Conservation (phyloP, 1,140 invertebrate genomes). For the Lepidotrigona ventralis region DNA sequence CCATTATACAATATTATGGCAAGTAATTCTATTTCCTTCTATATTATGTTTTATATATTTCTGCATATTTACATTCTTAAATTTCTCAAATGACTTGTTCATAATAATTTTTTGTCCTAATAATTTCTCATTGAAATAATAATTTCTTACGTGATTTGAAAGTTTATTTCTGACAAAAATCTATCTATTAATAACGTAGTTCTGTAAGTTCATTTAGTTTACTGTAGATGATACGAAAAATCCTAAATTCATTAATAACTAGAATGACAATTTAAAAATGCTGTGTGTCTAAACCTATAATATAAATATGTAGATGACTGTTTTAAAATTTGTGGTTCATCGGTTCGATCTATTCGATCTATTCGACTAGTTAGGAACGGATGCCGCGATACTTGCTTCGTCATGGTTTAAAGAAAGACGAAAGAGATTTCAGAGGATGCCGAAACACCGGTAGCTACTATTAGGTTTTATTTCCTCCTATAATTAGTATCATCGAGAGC, state of each 20-base stretch:
- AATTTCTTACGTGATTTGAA: too few species aligned
- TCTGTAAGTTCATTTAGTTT: too few species aligned
- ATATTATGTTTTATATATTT: too few species aligned
- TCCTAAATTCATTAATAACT: background rate
- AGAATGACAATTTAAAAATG: background rate
- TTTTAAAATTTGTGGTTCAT: constrained; percentile 12
- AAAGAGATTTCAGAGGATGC: constrained; percentile 64
- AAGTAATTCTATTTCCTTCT: too few species aligned
- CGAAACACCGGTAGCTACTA: constrained; percentile 70
- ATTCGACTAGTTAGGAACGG: constrained; percentile 52
- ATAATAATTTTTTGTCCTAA: too few species aligned
- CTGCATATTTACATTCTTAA: too few species aligned
- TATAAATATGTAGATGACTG: constrained; percentile 1
- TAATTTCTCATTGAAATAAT: too few species aligned
- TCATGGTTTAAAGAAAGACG: constrained; percentile 62
- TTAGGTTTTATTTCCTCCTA: constrained; percentile 43
- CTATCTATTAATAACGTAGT: too few species aligned
- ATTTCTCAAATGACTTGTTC: too few species aligned
- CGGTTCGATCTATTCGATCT: constrained; percentile 39
- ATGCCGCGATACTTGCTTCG: constrained; percentile 58
- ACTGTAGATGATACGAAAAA: background rate
- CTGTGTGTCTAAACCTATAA: too few species aligned
- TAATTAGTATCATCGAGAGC: constrained; percentile 37
- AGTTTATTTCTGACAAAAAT: too few species aligned
- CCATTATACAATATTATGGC: too few species aligned